phyloP scores from a whole-genome alignment of 2,888 invertebrate species.

The Cenopis cana region DNA sequence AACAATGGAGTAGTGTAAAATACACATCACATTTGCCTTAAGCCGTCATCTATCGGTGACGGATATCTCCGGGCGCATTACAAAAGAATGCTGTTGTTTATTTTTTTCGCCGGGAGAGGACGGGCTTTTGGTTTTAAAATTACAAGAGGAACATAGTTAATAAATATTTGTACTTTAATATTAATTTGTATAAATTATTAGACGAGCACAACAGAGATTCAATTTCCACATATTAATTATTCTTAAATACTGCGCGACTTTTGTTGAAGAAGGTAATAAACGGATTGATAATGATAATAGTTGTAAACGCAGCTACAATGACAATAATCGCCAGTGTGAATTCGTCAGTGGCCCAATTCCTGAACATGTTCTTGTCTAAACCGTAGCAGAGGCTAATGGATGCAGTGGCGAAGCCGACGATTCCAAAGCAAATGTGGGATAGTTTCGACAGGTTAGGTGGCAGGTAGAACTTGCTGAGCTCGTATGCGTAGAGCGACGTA shows the following conservation, averaged over 20 bases:
- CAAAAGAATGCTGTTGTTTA: no score
- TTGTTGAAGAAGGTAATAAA: conserved; percentile 58
- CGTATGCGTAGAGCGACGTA: conserved; percentile 58
- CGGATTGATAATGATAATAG: conserved; percentile 62
- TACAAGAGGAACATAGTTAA: no score
- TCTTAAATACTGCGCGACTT: conserved; percentile 40
- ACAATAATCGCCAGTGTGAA: conserved; percentile 57
- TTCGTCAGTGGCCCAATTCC: conserved; percentile 52
- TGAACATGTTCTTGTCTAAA: conserved; percentile 60
- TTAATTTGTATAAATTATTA: no score
- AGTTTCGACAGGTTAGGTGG: conserved; percentile 57
- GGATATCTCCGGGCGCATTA: no score
- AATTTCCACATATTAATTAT: conserved; percentile 7
- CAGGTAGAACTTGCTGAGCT: conserved; percentile 52
- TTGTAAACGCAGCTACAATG: conserved; percentile 54
- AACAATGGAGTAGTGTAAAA: no score
- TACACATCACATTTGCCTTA: no score
- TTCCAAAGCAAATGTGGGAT: conserved; percentile 61
- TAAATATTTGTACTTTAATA: no score
- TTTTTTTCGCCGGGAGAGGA: no score
- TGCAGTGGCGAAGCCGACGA: conserved; percentile 58
- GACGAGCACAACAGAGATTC: conserved; percentile 1
- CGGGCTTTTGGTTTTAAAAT: no score
- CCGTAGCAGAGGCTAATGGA: conserved; percentile 63
- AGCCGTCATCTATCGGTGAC: no score